A percentile compares a stretch with the other conserved stretches of the same genome.
These are phyloP conservation scores for Probosciger aterrimus DNA, from an alignment of 2,113 vertebrate species.

Conservation along the genomic window DNA sequence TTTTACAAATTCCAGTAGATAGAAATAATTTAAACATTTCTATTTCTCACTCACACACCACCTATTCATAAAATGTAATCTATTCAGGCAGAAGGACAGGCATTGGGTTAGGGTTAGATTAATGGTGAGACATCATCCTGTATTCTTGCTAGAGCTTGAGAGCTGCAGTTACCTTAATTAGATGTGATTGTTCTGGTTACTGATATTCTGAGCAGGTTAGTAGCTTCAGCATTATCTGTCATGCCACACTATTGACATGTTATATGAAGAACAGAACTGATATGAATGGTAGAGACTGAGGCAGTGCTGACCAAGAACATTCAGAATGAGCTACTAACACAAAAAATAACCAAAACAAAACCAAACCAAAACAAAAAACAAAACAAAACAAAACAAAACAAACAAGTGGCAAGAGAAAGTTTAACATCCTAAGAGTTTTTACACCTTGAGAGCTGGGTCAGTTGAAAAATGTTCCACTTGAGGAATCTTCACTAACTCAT, in stretches of 20 bases:
- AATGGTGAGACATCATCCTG: neutral
- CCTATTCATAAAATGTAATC: constrained; percentile 11
- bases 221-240: constrained; percentile 36
- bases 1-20: neutral
- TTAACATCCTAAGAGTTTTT: neutral
- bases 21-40: constrained; percentile 4
- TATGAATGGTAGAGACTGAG: neutral
- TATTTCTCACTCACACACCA: neutral
- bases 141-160: neutral
- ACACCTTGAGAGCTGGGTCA: neutral
- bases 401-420: neutral
- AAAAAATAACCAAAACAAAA: neutral
- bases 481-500: neutral
- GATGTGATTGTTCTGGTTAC: constrained; percentile 21
- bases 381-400: neutral
- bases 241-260: neutral
- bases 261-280: neutral
- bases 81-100: neutral
- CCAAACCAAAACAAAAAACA: neutral
- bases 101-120: neutral
- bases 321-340: constrained; percentile 19
- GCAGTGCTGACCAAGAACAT: neutral
- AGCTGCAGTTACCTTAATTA: constrained; percentile 12
- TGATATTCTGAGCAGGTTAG: neutral
- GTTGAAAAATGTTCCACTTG: constrained; percentile 25